Evolutionary conservation across 2,888 invertebrate species (phyloP), one percentile per base, ranked within the genome.

Genomic region (Deilephila porcellus): DNA sequence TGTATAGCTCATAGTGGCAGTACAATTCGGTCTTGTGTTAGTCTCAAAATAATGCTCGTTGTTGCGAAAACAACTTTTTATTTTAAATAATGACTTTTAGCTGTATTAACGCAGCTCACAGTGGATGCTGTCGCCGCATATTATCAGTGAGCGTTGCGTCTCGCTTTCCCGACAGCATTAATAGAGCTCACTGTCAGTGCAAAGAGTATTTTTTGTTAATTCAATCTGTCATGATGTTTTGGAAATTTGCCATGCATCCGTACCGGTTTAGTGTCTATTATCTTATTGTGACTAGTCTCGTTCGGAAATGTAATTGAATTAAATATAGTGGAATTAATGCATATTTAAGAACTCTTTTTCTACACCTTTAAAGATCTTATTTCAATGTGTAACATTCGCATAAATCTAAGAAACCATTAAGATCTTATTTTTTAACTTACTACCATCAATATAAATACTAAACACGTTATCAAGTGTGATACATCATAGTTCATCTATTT

Each of bases 181-280:
- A 45, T 56, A 56, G 4, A 17, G 72, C 77, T 77, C 67, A 73
- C 73, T 76, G 76, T 45, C 73, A 81, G 75, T 76, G 79, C 76
- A 45, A 45, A 45, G 14, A 11, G 14, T 14, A 14, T 45, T 45
- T 78, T 83, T 81, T 75, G 79, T 77, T 75, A 82, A 83, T 85
- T 83, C 81, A 82, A 85, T 85, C 85, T 83, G 83, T 86, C 85
- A 82, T 81, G 77, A 81, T 83, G 83, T 34, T 63, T 34, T 56
- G 53, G 32, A 11, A 45, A n/a, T 4, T 37, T 11, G 3, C 37
- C 29, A 8, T 20, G 8, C n/a, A 6, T 37, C 34, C 11, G 20
- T 1, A 1, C 8, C 37, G 19, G 19, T 56, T 56, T 19, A 19
- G 19, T 56, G 53, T 60, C 14, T 17, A 3, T 60, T 17, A 60